Evolutionary conservation across 2,888 invertebrate species (phyloP), one percentile per base, ranked within the genome.

Genomic region (Aphodius granarius): DNA sequence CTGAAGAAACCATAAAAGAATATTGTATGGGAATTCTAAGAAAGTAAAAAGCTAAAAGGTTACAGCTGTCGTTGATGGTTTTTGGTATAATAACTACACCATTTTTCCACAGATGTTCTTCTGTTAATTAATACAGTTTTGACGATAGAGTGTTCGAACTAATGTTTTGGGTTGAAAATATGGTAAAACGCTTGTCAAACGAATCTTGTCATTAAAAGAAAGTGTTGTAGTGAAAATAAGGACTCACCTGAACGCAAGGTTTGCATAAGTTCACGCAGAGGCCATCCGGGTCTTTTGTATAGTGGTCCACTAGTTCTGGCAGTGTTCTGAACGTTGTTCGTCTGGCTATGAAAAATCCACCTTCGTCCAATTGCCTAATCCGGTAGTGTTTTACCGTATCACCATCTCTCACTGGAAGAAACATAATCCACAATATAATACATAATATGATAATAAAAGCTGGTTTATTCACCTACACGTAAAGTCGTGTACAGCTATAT

Each of bases 341-440:
- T 83, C 99, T 91, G 76, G 99, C 99, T 84, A 99, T 99, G 91
- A 98, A 99, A 90, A 98, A 99, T 74, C 99, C 99, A 78, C 99
- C 96, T 88, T 99, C 98, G 88, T 99, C 99, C 85, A 99, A 89
- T 89, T 99, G 99, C 83, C 99, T 92, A 87, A 99, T 99, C 86
- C 99, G 94, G 90, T 99, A 99, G 89, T 99, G 99, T 87, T 99
- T 99, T 78, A 99, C 99, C 72, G 98, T 98, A 88, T 99, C 99
- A 79, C 98, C 98, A 89, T 99, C 99, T 81, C 99, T 94, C 81
- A 99, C 99, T 97, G 89, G 75, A 90, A 89, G 83, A 78, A 78
- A 80, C 80, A 78, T 73, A 78, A 75, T 74, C 75, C 64, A 62
- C 73, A 2, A 74, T 20, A 63, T 66, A 78, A 78, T 71, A 63